Evolutionary conservation across 2,888 invertebrate genomes (phyloP).

Genomic region (Drosophila formosana): DNA sequence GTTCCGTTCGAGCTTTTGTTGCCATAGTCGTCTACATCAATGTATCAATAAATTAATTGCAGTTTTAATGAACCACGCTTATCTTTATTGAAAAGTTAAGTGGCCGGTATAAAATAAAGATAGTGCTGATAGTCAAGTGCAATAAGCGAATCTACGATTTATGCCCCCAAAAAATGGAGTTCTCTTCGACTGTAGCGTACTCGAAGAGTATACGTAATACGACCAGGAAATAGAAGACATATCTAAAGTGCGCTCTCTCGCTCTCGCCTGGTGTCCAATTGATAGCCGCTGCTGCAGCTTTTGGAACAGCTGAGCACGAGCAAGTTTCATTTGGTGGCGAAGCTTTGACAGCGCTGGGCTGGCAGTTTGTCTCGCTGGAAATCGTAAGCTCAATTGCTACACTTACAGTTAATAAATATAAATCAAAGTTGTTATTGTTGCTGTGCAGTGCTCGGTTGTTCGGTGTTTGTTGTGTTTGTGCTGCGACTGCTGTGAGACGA

Average conservation of each 20-base stretch:
- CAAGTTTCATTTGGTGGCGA: slow-evolving; percentile 48
- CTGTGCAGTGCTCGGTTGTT: neutral
- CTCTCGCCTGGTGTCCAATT: slow-evolving; percentile 7
- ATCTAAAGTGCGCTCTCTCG: slow-evolving; percentile 17
- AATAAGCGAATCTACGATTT: neutral
- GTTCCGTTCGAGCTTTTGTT: slow-evolving; percentile 17
- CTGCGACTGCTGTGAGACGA: slow-evolving; percentile 39
- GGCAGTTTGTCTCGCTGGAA: slow-evolving; percentile 50
- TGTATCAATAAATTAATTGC: slow-evolving; percentile 17
- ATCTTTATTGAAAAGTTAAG: slow-evolving; percentile 37
- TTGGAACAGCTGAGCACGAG: slow-evolving; percentile 63
- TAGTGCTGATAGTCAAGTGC: slow-evolving; percentile 6
- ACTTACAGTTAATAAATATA: slow-evolving; percentile 47
- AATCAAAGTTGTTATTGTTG: slow-evolving; percentile 42
- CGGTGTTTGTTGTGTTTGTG: slow-evolving; percentile 2
- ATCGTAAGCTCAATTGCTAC: slow-evolving; percentile 42
- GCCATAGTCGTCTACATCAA: slow-evolving; percentile 12
- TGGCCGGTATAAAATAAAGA: slow-evolving; percentile 11
- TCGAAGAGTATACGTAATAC: slow-evolving; percentile 1
- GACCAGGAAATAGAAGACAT: slow-evolving; percentile 35
- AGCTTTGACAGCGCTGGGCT: slow-evolving; percentile 60
- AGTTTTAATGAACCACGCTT: slow-evolving; percentile 40
- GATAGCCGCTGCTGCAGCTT: slow-evolving; percentile 53
- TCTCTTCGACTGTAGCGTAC: slow-evolving; percentile 19
- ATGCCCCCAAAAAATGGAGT: neutral